Conservation (phyloP, 2,113 vertebrate genomes). For the Rhinoptilus africanus region DNA sequence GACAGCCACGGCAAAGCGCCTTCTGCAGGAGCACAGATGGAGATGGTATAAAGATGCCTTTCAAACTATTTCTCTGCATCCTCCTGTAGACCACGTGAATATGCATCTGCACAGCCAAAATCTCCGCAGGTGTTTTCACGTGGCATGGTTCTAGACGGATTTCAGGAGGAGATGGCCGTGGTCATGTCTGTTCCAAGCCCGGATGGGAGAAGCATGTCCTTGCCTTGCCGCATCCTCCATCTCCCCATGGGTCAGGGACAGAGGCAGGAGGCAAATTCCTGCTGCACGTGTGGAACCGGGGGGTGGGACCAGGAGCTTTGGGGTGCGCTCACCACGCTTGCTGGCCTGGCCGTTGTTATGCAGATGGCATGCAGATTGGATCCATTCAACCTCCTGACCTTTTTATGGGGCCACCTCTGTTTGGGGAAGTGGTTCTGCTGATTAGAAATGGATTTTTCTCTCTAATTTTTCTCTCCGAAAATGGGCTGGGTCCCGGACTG, state of each 20-base stretch:
- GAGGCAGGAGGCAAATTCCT: background rate
- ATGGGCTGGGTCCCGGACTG: background rate
- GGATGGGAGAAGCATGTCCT: background rate
- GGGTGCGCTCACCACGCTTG: accelerated
- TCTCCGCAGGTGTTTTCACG: accelerated
- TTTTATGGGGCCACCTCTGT: background rate
- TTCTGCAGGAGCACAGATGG: background rate
- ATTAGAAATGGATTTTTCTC: conserved; percentile 1
- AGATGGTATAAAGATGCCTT: background rate
- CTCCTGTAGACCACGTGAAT: accelerated
- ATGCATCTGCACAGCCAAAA: accelerated
- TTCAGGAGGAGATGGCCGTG: background rate
- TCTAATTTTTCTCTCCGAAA: background rate
- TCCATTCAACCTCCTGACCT: background rate
- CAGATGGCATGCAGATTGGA: background rate
- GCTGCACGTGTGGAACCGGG: accelerated
- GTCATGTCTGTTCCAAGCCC: accelerated
- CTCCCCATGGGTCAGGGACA: accelerated
- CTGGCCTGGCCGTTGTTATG: background rate
- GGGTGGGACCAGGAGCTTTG: background rate
- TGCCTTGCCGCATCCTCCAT: accelerated
- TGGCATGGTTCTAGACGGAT: accelerated
- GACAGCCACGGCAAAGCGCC: accelerated
- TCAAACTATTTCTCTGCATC: accelerated
- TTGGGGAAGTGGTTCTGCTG: background rate